Conservation (phyloP, 2,888 invertebrate genomes). For the Polyploca ridens region DNA sequence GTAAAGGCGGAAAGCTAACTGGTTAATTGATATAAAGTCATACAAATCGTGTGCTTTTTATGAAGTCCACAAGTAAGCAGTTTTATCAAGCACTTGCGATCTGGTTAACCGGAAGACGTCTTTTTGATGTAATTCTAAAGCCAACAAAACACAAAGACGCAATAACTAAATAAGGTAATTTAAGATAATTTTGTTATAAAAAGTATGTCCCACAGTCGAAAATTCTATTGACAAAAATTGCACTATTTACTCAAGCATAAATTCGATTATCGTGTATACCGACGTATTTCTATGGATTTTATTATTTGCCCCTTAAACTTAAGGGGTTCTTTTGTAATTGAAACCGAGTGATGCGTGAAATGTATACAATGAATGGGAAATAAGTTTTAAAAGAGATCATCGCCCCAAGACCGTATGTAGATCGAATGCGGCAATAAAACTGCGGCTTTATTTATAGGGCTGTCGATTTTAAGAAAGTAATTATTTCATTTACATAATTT, state of each 20-base stretch:
- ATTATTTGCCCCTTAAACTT: conserved; percentile 34
- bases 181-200: neutral
- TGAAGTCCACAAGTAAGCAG: no score
- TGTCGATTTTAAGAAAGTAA: conserved; percentile 22
- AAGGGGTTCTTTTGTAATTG: conserved; percentile 42
- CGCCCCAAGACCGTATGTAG: conserved; percentile 23
- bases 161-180: no score
- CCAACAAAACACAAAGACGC: no score
- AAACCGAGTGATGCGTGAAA: conserved; percentile 60
- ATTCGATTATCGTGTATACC: conserved; percentile 25
- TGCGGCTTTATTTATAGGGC: conserved; percentile 42
- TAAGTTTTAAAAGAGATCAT: conserved; percentile 47
- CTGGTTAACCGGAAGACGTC: no score
- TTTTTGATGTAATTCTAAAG: no score
- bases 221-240: conserved; percentile 24
- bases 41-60: no score
- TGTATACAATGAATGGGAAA: conserved; percentile 52
- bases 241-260: conserved; percentile 28
- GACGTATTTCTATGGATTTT: conserved; percentile 28
- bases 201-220: conserved; percentile 23
- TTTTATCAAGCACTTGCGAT: no score
- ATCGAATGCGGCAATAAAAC: conserved; percentile 8
- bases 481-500: conserved; percentile 19
- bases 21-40: no score
- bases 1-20: no score